These are phyloP conservation scores for Electrona antarctica DNA, from an alignment of 2,113 vertebrate genomes.

Conservation along the genomic window DNA sequence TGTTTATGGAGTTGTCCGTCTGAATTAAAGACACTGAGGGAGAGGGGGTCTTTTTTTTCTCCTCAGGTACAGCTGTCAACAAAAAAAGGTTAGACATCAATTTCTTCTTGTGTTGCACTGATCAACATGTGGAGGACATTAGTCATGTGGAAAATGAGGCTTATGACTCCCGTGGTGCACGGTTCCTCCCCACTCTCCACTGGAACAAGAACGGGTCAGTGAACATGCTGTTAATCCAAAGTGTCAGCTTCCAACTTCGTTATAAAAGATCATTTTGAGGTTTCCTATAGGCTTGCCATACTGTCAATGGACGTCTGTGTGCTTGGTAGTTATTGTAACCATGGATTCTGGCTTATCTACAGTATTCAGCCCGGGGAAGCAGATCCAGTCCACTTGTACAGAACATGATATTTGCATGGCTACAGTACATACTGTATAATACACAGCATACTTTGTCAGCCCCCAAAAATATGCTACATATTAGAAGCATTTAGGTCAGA, in stretches of 20 bases:
- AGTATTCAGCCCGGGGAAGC: constrained; percentile 1
- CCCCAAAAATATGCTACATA: constrained; percentile 43
- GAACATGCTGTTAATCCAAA: constrained; percentile 1
- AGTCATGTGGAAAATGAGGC: not conserved
- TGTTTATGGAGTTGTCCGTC: constrained; percentile 23
- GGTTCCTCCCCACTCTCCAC: not conserved
- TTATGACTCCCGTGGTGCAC: not conserved
- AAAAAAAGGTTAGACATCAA: not conserved
- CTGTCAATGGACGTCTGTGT: not conserved
- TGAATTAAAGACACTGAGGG: not conserved
- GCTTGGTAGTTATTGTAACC: not conserved
- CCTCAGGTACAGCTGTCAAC: not conserved
- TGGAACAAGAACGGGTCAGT: not conserved
- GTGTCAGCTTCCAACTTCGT: not conserved
- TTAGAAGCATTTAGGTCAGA: constrained; percentile 33
- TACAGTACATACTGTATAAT: no score
- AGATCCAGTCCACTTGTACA: constrained; percentile 7
- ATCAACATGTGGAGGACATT: not conserved
- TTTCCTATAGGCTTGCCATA: not conserved
- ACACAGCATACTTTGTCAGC: constrained; percentile 26
- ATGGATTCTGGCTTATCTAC: not conserved
- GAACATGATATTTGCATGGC: not conserved
- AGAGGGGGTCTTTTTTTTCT: not conserved
- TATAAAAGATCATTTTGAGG: not conserved
- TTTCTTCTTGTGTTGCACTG: not conserved